Percentiles rank a stretch among this genome's conserved stretches.
phyloP scores from a whole-genome alignment of 2,113 vertebrate genomes.

The Corapipo altera region DNA sequence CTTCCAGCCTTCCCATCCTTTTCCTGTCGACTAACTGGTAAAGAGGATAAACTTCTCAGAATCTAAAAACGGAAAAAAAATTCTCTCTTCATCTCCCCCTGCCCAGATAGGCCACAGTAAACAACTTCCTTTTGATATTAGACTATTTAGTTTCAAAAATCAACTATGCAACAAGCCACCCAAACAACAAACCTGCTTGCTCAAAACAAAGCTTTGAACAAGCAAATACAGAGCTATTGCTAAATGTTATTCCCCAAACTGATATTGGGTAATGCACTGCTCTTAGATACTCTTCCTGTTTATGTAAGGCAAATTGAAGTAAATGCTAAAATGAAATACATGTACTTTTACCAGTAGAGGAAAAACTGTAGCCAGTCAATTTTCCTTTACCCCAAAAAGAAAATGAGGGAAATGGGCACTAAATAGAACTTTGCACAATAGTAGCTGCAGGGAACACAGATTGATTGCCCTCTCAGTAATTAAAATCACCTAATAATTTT shows the following conservation, averaged over 20 bases:
- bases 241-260: neutral
- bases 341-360: neutral
- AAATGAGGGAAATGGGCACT: neutral
- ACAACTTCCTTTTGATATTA: neutral
- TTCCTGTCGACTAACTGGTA: neutral
- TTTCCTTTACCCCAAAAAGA: neutral
- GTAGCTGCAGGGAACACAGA: neutral
- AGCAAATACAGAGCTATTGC: neutral
- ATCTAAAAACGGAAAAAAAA: neutral
- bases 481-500: slow-evolving; percentile 51
- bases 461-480: slow-evolving; percentile 35
- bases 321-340: neutral
- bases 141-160: neutral
- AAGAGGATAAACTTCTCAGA: neutral
- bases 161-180: neutral
- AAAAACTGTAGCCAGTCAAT: neutral
- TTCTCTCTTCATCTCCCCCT: neutral
- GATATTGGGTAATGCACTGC: neutral
- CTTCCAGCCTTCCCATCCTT: neutral
- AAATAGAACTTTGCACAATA: neutral
- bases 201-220: neutral
- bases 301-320: neutral
- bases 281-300: neutral
- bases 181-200: neutral
- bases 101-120: neutral